Base-by-base conservation (phyloP, 2,888 invertebrate genomes). In the Endomychus coccineus region DNA sequence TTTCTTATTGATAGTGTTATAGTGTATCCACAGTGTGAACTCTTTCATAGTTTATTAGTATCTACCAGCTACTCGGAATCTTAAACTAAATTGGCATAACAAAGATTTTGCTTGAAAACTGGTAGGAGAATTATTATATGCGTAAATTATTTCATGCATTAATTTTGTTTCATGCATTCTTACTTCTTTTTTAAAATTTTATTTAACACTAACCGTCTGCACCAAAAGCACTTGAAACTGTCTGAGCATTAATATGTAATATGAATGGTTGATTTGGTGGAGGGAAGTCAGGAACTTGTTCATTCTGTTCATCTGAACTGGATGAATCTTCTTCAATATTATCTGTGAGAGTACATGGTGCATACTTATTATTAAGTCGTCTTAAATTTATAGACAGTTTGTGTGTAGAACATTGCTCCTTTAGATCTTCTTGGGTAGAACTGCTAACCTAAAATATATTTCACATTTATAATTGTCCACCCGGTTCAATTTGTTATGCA, bases 381-480 rank as follows among this genome's bases (percentile, higher is more conserved):
- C 80, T 78, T 51, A 85, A 67, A 55, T 79, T 84, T 53, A 85
- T 83, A 27, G 83, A 83, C 36, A 85, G 64, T 58, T 83, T 83
- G 50, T 83, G 82, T 43, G 79, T 79, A 39, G 81, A 69, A 63
- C 78, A 79, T 55, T 77, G 74, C 66, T 81, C 80, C 3, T 54
- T 49, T 7, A 46, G 48, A 21, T 57, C 55, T 62, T 71, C 58
- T 27, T 54, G 55, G 6, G 55, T 53, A 12, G 55, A 56, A 45
- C 56, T 59, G 12, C 38, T 38, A 4, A 56, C 57, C 58, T 58
- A 25, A 14, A 40, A 41, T 7, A 7, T 28, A 30, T 16, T 31
- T 11, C 16, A 10, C 34, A 27, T 35, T 38, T 10, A 10, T 13
- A 14, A 27, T 15, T 37, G 5, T n/a, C n/a, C n/a, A n/a, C n/a